These are phyloP conservation scores for Schmidtea mediterranea DNA, from an alignment of 1,140 invertebrate species.

Conservation along the genomic window DNA sequence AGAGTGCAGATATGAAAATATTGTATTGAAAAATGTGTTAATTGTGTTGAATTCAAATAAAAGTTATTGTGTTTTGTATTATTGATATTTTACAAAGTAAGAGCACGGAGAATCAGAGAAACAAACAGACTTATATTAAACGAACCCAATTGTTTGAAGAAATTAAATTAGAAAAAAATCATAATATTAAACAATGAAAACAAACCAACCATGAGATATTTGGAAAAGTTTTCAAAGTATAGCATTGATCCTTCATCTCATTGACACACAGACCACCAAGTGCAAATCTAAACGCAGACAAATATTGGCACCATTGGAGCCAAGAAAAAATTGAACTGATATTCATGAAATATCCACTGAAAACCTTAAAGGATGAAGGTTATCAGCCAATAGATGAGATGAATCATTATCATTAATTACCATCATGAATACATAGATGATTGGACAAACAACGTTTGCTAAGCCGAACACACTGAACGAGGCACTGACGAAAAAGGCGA, in stretches of 20 bases:
- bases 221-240: background rate
- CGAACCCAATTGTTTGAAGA: too few species aligned
- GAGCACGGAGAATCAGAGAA: too few species aligned
- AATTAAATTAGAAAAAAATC: too few species aligned
- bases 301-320: slow-evolving; percentile 8
- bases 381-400: background rate
- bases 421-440: slow-evolving; percentile 6
- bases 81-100: too few species aligned
- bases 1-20: too few species aligned
- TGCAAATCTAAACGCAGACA: slow-evolving; percentile 9
- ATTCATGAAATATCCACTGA: slow-evolving; percentile 10
- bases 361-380: slow-evolving; percentile 5
- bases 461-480: slow-evolving; percentile 7
- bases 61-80: too few species aligned
- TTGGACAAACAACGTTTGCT: slow-evolving; percentile 4
- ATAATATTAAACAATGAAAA: too few species aligned
- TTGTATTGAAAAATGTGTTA: too few species aligned
- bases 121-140: too few species aligned
- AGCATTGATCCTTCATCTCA: background rate
- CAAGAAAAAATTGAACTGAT: slow-evolving; percentile 6
- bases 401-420: background rate
- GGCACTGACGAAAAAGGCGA: slow-evolving; percentile 6
- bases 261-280: background rate
- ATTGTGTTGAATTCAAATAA: too few species aligned
- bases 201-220: background rate